A percentile compares a stretch with the other conserved stretches of the same genome.
Evolutionary conservation across 2,113 vertebrate species (phyloP).

Genomic region (Sprattus sprattus): DNA sequence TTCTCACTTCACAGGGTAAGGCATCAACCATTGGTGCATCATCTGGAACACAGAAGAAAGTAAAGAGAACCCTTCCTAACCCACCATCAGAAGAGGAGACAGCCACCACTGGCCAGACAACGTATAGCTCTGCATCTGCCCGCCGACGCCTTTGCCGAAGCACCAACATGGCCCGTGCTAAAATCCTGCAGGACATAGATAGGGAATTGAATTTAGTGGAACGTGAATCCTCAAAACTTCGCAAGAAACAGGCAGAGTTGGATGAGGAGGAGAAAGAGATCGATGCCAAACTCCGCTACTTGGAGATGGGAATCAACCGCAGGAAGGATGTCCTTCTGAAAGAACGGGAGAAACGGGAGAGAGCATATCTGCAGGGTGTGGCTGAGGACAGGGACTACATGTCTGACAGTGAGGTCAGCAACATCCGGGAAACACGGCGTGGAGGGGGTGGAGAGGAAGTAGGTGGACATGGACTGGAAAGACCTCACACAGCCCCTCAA

Average conservation of each 20-base stretch:
- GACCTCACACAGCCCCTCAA: conserved; percentile 91
- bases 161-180: conserved; percentile 95
- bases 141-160: conserved; percentile 91
- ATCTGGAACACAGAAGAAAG: conserved; percentile 91
- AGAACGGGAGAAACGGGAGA: conserved; percentile 93
- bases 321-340: conserved; percentile 92
- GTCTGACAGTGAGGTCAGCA: conserved; percentile 98
- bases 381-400: conserved; percentile 98
- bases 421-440: conserved; percentile 83
- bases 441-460: conserved; percentile 65
- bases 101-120: conserved; percentile 72
- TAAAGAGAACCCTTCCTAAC: conserved; percentile 95
- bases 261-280: conserved; percentile 99
- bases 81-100: conserved; percentile 90
- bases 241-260: conserved; percentile 95
- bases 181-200: conserved; percentile 98
- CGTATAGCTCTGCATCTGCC: conserved; percentile 83
- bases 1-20: conserved; percentile 73
- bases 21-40: conserved; percentile 76
- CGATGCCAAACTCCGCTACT: conserved; percentile 92
- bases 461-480: conserved; percentile 81
- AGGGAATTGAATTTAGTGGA: conserved; percentile 94
- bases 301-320: conserved; percentile 98
- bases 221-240: conserved; percentile 95
- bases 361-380: conserved; percentile 95